Evolutionary conservation across 2,797 vertebrate genomes (phyloP).

Genomic region (Thalassophryne amazonica): DNA sequence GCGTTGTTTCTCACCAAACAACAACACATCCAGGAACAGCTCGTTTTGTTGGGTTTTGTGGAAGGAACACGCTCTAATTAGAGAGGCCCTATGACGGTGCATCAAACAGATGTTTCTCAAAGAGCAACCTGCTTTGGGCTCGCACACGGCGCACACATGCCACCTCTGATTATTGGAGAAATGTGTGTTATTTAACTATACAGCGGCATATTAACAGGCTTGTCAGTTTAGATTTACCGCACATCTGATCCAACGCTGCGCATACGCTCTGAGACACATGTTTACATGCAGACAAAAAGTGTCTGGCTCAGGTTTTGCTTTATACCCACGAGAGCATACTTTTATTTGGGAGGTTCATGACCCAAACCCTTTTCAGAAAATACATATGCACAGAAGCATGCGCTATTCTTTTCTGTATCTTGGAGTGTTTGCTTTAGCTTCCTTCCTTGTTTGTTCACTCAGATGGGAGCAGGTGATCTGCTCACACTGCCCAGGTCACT

Average conservation of each 20-base stretch:
- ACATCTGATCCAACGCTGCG: constrained; percentile 56
- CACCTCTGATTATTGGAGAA: constrained; percentile 71
- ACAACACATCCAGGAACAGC: constrained; percentile 72
- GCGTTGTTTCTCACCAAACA: constrained; percentile 72
- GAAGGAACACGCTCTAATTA: constrained; percentile 76
- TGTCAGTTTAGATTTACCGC: constrained; percentile 70
- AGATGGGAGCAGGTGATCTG: constrained; percentile 35
- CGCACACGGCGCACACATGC: constrained; percentile 61
- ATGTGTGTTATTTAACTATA: constrained; percentile 67
- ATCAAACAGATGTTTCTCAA: constrained; percentile 72
- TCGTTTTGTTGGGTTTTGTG: constrained; percentile 71
- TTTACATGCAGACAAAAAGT: constrained; percentile 48
- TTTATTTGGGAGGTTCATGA: constrained; percentile 44
- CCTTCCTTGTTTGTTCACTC: constrained; percentile 45
- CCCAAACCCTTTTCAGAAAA: constrained; percentile 37
- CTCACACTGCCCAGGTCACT: constrained; percentile 44
- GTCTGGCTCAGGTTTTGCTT: constrained; percentile 53
- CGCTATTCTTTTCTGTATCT: constrained; percentile 36
- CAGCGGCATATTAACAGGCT: constrained; percentile 64
- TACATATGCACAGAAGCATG: constrained; percentile 11
- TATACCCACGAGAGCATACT: constrained; percentile 49
- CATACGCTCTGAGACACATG: constrained; percentile 34
- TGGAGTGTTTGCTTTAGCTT: constrained; percentile 44
- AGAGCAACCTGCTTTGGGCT: constrained; percentile 65
- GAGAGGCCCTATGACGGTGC: constrained; percentile 72